Conservation (phyloP, 2,113 vertebrate genomes). For the Pterocles gutturalis region DNA sequence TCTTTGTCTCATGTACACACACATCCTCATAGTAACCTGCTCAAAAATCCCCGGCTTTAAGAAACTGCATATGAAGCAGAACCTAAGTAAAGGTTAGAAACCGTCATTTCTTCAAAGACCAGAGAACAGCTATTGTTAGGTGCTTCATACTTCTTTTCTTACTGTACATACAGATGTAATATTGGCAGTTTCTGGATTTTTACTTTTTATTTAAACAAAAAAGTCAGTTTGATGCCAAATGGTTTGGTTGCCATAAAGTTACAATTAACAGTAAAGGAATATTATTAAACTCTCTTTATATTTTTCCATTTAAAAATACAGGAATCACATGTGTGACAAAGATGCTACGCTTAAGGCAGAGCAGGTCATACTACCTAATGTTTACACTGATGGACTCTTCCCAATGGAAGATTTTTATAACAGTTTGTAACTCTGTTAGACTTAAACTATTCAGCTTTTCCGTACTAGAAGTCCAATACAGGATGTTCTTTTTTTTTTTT, state of each 20-base stretch:
- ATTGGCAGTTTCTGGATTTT: not conserved
- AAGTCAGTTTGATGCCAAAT: not conserved
- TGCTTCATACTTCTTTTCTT: not conserved
- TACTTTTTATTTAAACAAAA: not conserved
- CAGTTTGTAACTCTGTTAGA: not conserved
- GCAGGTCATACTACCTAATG: not conserved
- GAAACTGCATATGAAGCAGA: slow-evolving; percentile 7
- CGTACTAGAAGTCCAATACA: not conserved
- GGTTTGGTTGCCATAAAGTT: not conserved
- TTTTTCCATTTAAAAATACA: not conserved
- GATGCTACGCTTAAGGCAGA: not conserved
- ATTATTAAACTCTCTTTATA: not conserved
- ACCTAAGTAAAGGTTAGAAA: not conserved
- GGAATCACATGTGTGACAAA: not conserved
- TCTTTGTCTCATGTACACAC: not conserved
- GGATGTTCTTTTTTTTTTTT: not conserved
- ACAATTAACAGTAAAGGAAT: not conserved
- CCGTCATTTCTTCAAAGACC: not conserved
- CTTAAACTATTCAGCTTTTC: not conserved
- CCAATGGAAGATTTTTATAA: not conserved
- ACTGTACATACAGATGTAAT: not conserved
- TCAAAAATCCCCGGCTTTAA: slow-evolving; percentile 12
- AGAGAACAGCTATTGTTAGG: not conserved
- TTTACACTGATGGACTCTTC: not conserved
- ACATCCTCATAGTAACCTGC: not conserved